These are phyloP conservation scores for Lasiurus cinereus DNA, from an alignment of 2,113 vertebrate genomes.

Conservation along the genomic window DNA sequence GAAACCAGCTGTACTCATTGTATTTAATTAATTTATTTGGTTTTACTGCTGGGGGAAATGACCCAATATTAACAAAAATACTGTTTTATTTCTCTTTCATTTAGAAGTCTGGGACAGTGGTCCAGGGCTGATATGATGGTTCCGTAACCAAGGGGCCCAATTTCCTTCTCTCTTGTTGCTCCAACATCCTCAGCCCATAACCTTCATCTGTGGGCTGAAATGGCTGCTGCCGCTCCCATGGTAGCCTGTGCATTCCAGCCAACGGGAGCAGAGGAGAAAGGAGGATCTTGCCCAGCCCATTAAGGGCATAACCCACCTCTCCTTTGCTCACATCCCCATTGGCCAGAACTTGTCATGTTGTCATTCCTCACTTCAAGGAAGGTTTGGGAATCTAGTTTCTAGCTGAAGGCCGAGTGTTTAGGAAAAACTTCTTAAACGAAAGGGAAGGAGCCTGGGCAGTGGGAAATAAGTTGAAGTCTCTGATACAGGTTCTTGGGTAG, in stretches of 20 bases:
- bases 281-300: neutral
- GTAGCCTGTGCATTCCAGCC: neutral
- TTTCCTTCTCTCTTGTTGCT: neutral
- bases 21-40: slow-evolving; percentile 22
- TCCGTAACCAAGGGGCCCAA: neutral
- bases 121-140: neutral
- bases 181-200: neutral
- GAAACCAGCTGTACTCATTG: neutral
- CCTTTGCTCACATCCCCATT: neutral
- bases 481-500: neutral
- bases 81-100: neutral
- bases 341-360: neutral
- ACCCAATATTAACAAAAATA: neutral
- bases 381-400: slow-evolving; percentile 30
- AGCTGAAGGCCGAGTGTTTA: neutral
- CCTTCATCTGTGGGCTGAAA: neutral
- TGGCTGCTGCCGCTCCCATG: neutral
- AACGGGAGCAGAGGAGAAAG: neutral
- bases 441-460: neutral
- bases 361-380: neutral
- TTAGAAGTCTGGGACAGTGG: neutral
- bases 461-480: neutral
- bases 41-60: neutral
- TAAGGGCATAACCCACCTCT: neutral
- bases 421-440: neutral